Conservation (phyloP, 2,113 vertebrate genomes). For the Girardinichthys multiradiatus region DNA sequence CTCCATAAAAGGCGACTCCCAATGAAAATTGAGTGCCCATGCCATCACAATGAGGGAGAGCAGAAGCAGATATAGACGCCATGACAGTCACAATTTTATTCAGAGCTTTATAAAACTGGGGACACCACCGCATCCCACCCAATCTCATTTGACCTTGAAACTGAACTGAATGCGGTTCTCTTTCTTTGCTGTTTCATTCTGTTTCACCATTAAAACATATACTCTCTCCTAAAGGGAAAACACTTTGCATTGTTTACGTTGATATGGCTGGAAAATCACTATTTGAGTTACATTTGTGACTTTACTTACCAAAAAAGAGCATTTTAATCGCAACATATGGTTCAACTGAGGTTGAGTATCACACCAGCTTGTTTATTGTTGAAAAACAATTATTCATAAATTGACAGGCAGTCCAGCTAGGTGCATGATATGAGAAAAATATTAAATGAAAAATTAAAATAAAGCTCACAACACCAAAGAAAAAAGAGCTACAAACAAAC, state of each 20-base stretch:
- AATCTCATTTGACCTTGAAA: constrained; percentile 68
- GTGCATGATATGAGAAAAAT: too few relatives aligned
- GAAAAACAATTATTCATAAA: too few relatives aligned
- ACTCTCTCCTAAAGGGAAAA: background rate
- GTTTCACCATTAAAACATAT: constrained; percentile 1
- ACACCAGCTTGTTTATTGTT: too few relatives aligned
- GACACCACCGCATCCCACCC: constrained; percentile 14
- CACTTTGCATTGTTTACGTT: background rate
- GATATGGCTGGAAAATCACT: background rate
- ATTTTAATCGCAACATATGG: background rate
- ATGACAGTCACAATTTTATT: constrained; percentile 61
- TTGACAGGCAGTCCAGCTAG: too few relatives aligned
- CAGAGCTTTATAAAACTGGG: constrained; percentile 63
- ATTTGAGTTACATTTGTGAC: background rate
- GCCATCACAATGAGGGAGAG: constrained; percentile 39
- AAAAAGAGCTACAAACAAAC: too few relatives aligned
- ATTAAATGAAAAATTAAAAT: too few relatives aligned
- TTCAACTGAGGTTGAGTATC: background rate
- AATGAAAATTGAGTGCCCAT: constrained; percentile 65
- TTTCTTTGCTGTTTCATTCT: constrained; percentile 2
- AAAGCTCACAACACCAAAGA: too few relatives aligned
- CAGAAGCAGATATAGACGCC: constrained; percentile 38
- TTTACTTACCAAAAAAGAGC: background rate
- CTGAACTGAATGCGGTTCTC: constrained; percentile 17
- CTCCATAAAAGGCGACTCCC: constrained; percentile 76